These are phyloP conservation scores for Colletes collaris DNA, from an alignment of 2,888 invertebrate genomes.

Conservation along the genomic window DNA sequence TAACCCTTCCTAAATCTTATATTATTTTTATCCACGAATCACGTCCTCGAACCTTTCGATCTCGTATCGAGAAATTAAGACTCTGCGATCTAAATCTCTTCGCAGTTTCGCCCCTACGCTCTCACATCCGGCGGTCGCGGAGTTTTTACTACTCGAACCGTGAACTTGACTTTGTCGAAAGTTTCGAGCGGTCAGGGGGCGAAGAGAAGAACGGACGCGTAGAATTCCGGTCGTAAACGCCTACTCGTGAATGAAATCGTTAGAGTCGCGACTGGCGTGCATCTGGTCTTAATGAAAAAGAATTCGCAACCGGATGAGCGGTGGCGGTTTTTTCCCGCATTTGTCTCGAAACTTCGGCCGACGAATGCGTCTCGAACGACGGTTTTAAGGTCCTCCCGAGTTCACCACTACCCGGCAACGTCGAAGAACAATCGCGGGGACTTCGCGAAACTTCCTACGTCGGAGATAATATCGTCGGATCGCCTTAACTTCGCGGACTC, in stretches of 20 bases:
- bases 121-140: conserved; percentile 36
- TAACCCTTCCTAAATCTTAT: too few relatives aligned
- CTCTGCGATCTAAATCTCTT: conserved; percentile 17
- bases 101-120: not conserved
- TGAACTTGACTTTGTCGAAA: conserved; percentile 58
- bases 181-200: conserved; percentile 24
- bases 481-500: conserved; percentile 26
- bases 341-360: conserved; percentile 10
- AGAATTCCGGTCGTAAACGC: conserved; percentile 36
- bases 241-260: conserved; percentile 53
- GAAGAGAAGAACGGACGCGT: not conserved
- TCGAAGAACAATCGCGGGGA: not conserved
- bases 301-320: conserved; percentile 51
- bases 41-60: too few relatives aligned
- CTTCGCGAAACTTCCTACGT: not conserved
- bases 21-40: too few relatives aligned
- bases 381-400: not conserved
- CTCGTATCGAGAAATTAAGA: not conserved
- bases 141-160: conserved; percentile 38
- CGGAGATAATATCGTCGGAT: not conserved
- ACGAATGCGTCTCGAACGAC: conserved; percentile 1
- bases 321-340: not conserved
- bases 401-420: not conserved
- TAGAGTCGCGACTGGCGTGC: conserved; percentile 34
- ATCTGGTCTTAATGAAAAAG: conserved; percentile 51